Evolutionary conservation across 2,113 vertebrate genomes (phyloP).

Genomic region (Muscicapa adusta): DNA sequence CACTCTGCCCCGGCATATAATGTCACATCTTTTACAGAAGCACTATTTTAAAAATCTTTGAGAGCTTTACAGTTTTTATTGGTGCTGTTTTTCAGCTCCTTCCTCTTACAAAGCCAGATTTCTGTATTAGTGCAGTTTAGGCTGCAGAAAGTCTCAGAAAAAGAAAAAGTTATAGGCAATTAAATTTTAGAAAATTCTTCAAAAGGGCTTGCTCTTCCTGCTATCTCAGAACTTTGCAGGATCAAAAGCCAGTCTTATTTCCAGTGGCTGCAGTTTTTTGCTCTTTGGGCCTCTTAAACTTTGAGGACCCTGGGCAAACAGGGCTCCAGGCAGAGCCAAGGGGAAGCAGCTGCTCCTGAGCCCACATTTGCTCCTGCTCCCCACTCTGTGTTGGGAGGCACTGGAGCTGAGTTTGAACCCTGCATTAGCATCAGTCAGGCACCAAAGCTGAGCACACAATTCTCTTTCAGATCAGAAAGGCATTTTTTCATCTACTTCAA

Average conservation of each 20-base stretch:
- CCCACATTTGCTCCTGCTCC: background rate
- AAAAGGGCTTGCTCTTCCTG: background rate
- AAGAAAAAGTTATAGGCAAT: background rate
- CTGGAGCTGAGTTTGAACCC: background rate
- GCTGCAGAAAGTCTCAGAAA: background rate
- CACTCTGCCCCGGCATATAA: background rate
- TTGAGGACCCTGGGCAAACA: background rate
- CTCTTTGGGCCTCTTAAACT: background rate
- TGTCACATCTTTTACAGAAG: background rate
- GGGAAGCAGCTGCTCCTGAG: background rate
- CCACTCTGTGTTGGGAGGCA: background rate
- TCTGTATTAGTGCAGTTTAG: background rate
- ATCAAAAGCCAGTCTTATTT: background rate
- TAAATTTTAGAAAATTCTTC: background rate
- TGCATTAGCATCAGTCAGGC: background rate
- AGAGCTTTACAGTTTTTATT: constrained; percentile 21
- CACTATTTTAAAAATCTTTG: background rate
- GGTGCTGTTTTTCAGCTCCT: constrained; percentile 7
- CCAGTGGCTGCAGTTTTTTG: background rate
- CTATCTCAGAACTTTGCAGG: background rate
- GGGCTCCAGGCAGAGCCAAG: background rate
- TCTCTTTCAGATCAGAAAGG: background rate
- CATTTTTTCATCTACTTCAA: constrained; percentile 8
- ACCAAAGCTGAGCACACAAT: background rate
- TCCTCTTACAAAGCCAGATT: background rate